A percentile compares a stretch with the other conserved stretches of the same genome.
These are phyloP conservation scores for Lithobius niger DNA, from an alignment of 1,140 invertebrate species.

Conservation along the genomic window DNA sequence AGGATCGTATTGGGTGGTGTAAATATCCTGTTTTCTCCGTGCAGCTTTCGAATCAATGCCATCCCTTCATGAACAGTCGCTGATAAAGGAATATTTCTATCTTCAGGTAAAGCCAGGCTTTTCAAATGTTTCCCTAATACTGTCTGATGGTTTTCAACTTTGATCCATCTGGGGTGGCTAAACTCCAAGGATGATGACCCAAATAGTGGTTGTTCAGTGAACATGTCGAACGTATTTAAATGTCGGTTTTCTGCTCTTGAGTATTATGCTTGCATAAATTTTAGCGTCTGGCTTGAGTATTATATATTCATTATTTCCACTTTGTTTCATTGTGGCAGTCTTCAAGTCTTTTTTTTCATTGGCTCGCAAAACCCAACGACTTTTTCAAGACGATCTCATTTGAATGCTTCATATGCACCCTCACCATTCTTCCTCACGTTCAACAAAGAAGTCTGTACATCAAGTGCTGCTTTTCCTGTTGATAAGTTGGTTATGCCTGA, in stretches of 20 bases:
- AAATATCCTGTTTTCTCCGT: conserved; percentile 1
- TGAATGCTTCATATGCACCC: not conserved
- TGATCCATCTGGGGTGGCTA: conserved; percentile 11
- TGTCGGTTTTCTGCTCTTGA: not conserved
- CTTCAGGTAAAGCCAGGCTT: not conserved
- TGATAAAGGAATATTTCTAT: not conserved
- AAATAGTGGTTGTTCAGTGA: conserved; percentile 11
- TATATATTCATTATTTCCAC: not conserved
- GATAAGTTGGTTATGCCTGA: not conserved
- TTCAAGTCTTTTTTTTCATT: no score
- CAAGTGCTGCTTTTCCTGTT: not conserved
- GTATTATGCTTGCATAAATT: not conserved
- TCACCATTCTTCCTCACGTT: not conserved
- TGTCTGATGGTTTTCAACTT: conserved; percentile 13
- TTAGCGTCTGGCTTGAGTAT: not conserved
- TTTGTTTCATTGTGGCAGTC: not conserved
- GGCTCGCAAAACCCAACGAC: no score
- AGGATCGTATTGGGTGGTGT: not conserved
- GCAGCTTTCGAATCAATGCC: conserved; percentile 8
- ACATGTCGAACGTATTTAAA: not conserved
- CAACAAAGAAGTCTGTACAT: not conserved
- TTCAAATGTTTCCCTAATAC: conserved; percentile 9
- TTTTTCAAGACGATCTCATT: not conserved
- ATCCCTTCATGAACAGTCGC: conserved; percentile 12
- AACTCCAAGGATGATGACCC: conserved; percentile 8